Percentiles rank a stretch among this genome's conserved stretches.
phyloP scores from a whole-genome alignment of 2,113 vertebrate species.

The Capricornis sumatraensis region DNA sequence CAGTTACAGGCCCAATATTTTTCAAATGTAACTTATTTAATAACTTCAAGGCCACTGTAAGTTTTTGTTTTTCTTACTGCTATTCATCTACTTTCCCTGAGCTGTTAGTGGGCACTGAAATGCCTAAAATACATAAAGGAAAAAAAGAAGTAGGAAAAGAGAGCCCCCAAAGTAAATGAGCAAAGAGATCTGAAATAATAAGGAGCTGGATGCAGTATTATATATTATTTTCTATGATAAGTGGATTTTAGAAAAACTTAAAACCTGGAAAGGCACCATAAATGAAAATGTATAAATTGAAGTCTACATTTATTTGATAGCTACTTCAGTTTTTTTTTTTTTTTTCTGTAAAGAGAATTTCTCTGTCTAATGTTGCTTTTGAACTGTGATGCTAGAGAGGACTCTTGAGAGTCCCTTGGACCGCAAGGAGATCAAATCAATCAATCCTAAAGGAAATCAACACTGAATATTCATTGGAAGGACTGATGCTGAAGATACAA shows the following conservation, averaged over 20 bases:
- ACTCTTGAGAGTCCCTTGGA: too few relatives aligned
- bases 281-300: constrained; percentile 26
- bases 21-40: background rate
- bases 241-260: constrained; percentile 33
- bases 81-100: background rate
- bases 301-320: background rate
- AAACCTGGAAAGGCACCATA: background rate
- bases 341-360: background rate
- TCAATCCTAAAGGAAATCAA: too few relatives aligned
- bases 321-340: background rate
- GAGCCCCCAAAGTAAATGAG: background rate
- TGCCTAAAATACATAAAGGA: background rate
- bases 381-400: too few relatives aligned
- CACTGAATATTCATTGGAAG: too few relatives aligned
- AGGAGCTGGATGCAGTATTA: background rate
- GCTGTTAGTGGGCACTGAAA: background rate
- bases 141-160: background rate
- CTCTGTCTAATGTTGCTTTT: background rate
- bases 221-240: constrained; percentile 20
- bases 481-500: too few relatives aligned
- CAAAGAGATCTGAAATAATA: background rate
- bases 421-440: too few relatives aligned
- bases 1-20: background rate
- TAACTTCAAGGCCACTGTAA: background rate
- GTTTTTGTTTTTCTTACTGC: constrained; percentile 1